Evolutionary conservation across 2,888 invertebrate genomes (phyloP), one percentile per base, ranked within the genome.

Genomic region (Megamerina dolium): DNA sequence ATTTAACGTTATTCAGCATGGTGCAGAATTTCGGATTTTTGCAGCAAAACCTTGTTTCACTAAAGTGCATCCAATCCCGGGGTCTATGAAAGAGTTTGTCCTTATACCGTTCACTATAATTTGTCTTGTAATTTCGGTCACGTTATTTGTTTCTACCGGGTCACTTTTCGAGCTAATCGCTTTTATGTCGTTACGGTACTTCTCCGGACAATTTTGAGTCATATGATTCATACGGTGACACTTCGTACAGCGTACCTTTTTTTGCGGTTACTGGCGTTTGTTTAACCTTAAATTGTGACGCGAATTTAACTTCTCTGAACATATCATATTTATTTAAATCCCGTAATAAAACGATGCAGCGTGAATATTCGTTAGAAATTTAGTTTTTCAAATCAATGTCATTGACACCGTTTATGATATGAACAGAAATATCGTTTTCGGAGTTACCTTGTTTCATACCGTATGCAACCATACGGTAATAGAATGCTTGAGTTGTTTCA

Each of bases 251-350:
- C 48, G 35, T n/a, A 18, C 20, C 19, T 37, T 45, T n/a, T 20
- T 18, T 16, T 49, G 46, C 9, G 49, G 46, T 18, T 46, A 45
- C n/a, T 36, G 41, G 23, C 49, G 41, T 12, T 42, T 45, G 19
- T 17, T 29, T 4, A 40, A n/a, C n/a, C n/a, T n/a, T n/a, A n/a
- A n/a, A n/a, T n/a, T n/a, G n/a, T n/a, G n/a, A n/a, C n/a, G n/a
- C n/a, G n/a, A n/a, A n/a, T n/a, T n/a, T n/a, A n/a, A n/a, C n/a
- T n/a, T n/a, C n/a, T n/a, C n/a, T n/a, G n/a, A n/a, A n/a, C n/a
- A n/a, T n/a, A n/a, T n/a, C n/a, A n/a, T n/a, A n/a, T n/a, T n/a
- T n/a, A n/a, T n/a, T n/a, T n/a, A n/a, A n/a, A n/a, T n/a, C n/a
- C n/a, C n/a, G n/a, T n/a, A n/a, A n/a, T n/a, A n/a, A n/a, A n/a